phyloP scores from a whole-genome alignment of 2,113 vertebrate genomes.

The Cryptoleucopteryx plumbea region DNA sequence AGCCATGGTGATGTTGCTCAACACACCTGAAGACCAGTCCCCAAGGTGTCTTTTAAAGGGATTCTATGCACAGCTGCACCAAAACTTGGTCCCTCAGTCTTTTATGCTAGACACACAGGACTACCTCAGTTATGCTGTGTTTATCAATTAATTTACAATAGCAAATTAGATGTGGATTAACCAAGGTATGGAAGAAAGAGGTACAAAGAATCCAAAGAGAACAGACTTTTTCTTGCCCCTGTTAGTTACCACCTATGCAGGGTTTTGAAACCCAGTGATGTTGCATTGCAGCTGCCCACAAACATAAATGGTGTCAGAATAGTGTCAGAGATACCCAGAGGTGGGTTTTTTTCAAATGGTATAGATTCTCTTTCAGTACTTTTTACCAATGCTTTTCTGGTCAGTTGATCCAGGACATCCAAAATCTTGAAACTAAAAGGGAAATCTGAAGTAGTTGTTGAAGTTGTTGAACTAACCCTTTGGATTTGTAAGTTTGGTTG shows the following conservation, averaged over 20 bases:
- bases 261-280: not conserved
- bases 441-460: not conserved
- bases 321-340: not conserved
- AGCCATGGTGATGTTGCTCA: not conserved
- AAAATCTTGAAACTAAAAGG: not conserved
- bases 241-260: not conserved
- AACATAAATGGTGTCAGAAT: not conserved
- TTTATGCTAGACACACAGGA: not conserved
- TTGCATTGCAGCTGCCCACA: not conserved
- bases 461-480: not conserved
- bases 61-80: not conserved
- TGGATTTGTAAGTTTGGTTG: not conserved
- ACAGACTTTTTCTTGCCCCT: not conserved
- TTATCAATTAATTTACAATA: not conserved
- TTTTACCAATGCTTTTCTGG: not conserved
- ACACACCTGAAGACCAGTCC: not conserved
- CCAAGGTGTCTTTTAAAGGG: not conserved
- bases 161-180: not conserved
- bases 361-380: not conserved
- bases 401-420: not conserved
- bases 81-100: not conserved
- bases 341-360: not conserved
- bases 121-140: not conserved
- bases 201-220: not conserved
- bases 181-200: not conserved